Evolutionary conservation across 2,113 vertebrate species (phyloP).

Genomic region (Eretmochelys imbricata): DNA sequence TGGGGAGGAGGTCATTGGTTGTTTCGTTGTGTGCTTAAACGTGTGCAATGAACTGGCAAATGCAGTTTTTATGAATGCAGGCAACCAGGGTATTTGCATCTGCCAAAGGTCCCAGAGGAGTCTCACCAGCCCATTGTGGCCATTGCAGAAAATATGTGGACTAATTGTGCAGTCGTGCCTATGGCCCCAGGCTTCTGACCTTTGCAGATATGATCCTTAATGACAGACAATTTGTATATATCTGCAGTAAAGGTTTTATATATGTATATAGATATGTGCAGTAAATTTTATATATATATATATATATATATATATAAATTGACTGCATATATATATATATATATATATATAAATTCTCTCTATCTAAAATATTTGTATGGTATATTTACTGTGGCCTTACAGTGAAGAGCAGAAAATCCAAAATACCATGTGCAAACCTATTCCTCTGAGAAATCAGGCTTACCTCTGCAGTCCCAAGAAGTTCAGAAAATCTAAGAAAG

Average conservation of each 20-base stretch:
- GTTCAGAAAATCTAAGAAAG: not conserved
- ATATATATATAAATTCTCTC: not conserved
- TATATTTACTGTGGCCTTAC: not conserved
- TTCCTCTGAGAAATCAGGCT: not conserved
- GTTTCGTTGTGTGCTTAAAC: not conserved
- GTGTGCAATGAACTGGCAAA: not conserved
- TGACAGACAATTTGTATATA: not conserved
- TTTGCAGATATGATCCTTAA: not conserved
- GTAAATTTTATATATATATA: too few relatives aligned
- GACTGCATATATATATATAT: not conserved
- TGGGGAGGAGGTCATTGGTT: not conserved
- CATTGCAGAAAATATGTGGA: not conserved
- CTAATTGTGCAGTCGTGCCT: not conserved
- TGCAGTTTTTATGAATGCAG: not conserved
- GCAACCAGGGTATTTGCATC: not conserved
- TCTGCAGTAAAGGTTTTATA: too few relatives aligned
- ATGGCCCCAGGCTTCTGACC: not conserved
- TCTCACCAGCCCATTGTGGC: not conserved
- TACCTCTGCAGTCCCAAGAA: not conserved
- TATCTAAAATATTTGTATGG: not conserved
- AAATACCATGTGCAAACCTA: not conserved
- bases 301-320: too few relatives aligned
- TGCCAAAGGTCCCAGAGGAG: not conserved
- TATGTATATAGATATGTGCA: too few relatives aligned
- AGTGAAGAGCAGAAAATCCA: not conserved